Percentiles rank a stretch among this genome's conserved stretches.
phyloP scores from a whole-genome alignment of 2,113 vertebrate genomes.

The Helogale parvula region DNA sequence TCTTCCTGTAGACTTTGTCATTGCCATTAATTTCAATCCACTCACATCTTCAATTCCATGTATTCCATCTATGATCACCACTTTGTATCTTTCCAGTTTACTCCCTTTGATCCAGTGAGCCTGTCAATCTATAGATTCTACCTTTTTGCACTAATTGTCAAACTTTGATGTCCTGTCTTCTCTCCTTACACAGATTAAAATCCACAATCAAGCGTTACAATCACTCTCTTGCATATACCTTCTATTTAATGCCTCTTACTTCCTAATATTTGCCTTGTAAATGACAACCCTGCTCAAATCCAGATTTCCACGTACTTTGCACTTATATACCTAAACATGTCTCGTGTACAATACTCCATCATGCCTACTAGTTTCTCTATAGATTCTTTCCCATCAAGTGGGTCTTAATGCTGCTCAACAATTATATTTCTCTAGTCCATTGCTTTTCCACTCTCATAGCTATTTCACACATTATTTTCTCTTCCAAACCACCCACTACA shows the following conservation, averaged over 20 bases:
- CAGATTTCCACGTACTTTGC: neutral
- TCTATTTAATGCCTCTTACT: neutral
- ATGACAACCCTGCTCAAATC: neutral
- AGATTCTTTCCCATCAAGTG: neutral
- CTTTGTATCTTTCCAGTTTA: neutral
- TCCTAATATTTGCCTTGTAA: neutral
- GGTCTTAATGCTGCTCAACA: neutral
- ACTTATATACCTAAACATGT: neutral
- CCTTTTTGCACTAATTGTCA: neutral
- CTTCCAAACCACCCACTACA: neutral
- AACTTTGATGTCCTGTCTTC: neutral
- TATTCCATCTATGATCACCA: neutral
- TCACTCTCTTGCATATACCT: neutral
- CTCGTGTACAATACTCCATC: neutral
- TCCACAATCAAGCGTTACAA: neutral
- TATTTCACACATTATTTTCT: slow-evolving; percentile 9
- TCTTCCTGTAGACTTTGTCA: neutral
- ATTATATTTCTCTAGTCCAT: neutral
- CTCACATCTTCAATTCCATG: neutral
- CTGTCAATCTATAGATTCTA: neutral
- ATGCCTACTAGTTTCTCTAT: neutral
- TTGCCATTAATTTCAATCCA: neutral
- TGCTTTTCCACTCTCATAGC: neutral
- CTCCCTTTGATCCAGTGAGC: neutral
- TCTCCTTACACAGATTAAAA: neutral